A percentile compares a stretch with the other conserved stretches of the same genome.
phyloP scores from a whole-genome alignment of 2,797 vertebrate genomes.

The Enteromius paludinosus region DNA sequence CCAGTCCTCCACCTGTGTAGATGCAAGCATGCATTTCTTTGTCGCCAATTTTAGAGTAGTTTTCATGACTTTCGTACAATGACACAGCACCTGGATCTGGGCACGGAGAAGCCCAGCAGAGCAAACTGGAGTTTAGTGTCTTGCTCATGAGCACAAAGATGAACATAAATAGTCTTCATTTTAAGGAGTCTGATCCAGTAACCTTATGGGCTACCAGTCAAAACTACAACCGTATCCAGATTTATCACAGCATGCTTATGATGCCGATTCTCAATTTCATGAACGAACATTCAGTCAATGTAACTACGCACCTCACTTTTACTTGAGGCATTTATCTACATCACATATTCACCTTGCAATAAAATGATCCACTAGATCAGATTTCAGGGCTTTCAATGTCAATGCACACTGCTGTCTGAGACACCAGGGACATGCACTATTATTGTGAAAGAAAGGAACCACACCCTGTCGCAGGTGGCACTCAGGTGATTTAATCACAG shows the following conservation, averaged over 20 bases:
- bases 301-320: background rate
- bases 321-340: slow-evolving; percentile 3
- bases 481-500: slow-evolving; percentile 34
- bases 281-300: background rate
- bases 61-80: background rate
- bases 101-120: background rate
- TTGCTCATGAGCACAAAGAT: background rate
- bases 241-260: background rate
- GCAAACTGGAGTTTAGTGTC: background rate
- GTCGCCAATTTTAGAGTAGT: slow-evolving; percentile 24
- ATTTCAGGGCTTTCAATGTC: slow-evolving; percentile 40
- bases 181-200: background rate
- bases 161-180: background rate
- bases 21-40: slow-evolving; percentile 35
- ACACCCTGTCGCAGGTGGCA: slow-evolving; percentile 39
- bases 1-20: slow-evolving; percentile 15
- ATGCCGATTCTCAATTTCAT: background rate
- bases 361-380: slow-evolving; percentile 26
- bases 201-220: background rate
- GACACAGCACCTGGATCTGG: background rate
- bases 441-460: slow-evolving; percentile 48
- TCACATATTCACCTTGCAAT: slow-evolving; percentile 5
- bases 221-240: background rate
- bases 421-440: slow-evolving; percentile 25
- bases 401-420: slow-evolving; percentile 22